These are phyloP conservation scores for Philhelius pedissequus DNA, from an alignment of 2,888 invertebrate genomes.

Conservation along the genomic window DNA sequence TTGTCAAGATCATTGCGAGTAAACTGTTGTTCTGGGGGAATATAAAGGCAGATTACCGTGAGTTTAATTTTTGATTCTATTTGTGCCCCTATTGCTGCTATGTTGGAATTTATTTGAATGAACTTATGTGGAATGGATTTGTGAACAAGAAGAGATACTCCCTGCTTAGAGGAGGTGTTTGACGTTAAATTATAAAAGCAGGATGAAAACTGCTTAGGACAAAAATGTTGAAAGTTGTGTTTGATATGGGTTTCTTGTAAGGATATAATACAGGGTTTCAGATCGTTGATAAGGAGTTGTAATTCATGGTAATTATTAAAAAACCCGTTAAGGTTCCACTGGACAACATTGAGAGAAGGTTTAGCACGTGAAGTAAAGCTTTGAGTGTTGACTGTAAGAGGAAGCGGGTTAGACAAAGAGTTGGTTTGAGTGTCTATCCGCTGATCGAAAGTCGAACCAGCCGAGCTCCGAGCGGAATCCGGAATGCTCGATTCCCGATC, in stretches of 20 bases:
- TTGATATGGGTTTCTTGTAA: no score
- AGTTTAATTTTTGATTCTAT: slow-evolving; percentile 9
- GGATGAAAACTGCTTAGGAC: no score
- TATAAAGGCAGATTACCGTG: slow-evolving; percentile 17
- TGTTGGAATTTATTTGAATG: slow-evolving; percentile 1
- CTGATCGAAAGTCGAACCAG: background rate
- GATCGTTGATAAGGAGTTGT: no score
- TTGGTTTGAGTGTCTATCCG: background rate
- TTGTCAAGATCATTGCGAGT: background rate
- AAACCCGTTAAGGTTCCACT: no score
- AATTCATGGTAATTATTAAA: no score
- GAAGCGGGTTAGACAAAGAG: background rate
- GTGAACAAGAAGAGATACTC: slow-evolving; percentile 41
- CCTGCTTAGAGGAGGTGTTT: slow-evolving; percentile 34
- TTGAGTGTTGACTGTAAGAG: no score
- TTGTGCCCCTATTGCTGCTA: slow-evolving; percentile 25
- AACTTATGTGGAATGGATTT: slow-evolving; percentile 36
- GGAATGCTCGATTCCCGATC: background rate
- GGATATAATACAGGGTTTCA: no score
- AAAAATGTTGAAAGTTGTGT: no score
- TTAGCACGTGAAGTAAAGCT: no score
- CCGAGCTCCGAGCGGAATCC: background rate
- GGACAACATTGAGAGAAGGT: no score
- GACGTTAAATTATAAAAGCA: slow-evolving; percentile 35
- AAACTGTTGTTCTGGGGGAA: slow-evolving; percentile 31